Base-by-base conservation (phyloP, 1,140 invertebrate genomes). In the Trichonephila clavipes region DNA sequence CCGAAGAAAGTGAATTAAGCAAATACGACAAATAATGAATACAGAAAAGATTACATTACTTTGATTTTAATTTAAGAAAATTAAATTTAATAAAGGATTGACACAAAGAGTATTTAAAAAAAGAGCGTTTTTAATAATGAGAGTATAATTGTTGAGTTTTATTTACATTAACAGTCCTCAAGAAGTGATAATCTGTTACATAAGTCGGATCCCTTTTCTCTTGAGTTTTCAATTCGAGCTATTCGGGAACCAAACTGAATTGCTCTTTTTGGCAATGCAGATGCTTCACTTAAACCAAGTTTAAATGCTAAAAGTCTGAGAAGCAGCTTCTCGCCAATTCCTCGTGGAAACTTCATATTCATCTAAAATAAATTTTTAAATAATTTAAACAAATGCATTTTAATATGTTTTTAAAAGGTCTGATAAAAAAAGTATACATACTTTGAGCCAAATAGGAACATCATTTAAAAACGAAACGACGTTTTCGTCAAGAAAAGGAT, bases 181-280 rank as follows among this genome's bases (percentile, higher is more conserved):
- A 58, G n/a, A 28, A 44, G 18, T 61, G n/a, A 66, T 44, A 94
- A 62, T 19, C 94, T 61, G 64, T 93, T 24, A 92, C 94, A 94
- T 24, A 97, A 95, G 95, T 99, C 97, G 94, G 97, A 97, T 28
- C 98, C 99, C 96, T 98, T 99, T 96, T 99, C 98, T 96, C 98
- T 98, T 69, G 97, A 97, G 96, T 96, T 96, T 95, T 97, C 97
- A 59, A 96, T 90, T 94, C 99, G 98, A 6, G 99, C 99, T 95
- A 99, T 99, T 95, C 98, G 97, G 0, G 98, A 99, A n/a, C 99
- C 99, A 97, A 99, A 99, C 96, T 99, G 99, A 86, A 99, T 97
- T 21, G 99, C 99, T 96, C 98, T 95, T 96, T 99, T 99, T 77
- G 98, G 98, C 82, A 98, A 96, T 82, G 95, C 95, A 1, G 97